Evolutionary conservation across 2,797 vertebrate genomes (phyloP).

Genomic region (Orestias chungarensis): DNA sequence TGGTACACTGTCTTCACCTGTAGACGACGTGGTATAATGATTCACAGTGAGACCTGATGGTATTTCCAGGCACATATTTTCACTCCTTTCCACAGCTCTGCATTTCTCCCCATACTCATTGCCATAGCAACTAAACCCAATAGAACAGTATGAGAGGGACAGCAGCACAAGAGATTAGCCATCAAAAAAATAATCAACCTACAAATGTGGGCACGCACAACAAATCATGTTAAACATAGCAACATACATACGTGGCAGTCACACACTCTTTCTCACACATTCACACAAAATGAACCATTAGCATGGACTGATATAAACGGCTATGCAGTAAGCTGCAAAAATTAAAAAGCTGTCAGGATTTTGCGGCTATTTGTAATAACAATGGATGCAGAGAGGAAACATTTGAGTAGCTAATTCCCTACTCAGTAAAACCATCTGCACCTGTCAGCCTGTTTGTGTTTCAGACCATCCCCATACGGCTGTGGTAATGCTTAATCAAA

Average conservation of each 20-base stretch:
- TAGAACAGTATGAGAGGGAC: conserved; percentile 64
- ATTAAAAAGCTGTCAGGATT: conserved; percentile 7
- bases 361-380: conserved; percentile 47
- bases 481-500: conserved; percentile 48
- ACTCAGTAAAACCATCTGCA: conserved; percentile 62
- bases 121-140: conserved; percentile 81
- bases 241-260: conserved; percentile 5
- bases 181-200: conserved; percentile 57
- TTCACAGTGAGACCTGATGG: conserved; percentile 62
- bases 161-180: conserved; percentile 71
- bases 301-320: conserved; percentile 27
- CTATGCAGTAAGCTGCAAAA: conserved; percentile 13
- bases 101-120: conserved; percentile 66
- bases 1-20: conserved; percentile 21
- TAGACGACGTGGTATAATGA: conserved; percentile 34
- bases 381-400: conserved; percentile 26
- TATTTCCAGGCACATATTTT: conserved; percentile 72
- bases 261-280: conserved; percentile 1
- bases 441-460: conserved; percentile 54
- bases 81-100: conserved; percentile 70
- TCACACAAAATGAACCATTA: conserved; percentile 3
- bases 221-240: not conserved
- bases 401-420: conserved; percentile 47
- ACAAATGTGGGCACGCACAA: conserved; percentile 38
- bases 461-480: conserved; percentile 37